Evolutionary conservation across 1,140 invertebrate genomes (phyloP), one percentile per base, ranked within the genome.

Genomic region (Anoplolepis gracilipes): DNA sequence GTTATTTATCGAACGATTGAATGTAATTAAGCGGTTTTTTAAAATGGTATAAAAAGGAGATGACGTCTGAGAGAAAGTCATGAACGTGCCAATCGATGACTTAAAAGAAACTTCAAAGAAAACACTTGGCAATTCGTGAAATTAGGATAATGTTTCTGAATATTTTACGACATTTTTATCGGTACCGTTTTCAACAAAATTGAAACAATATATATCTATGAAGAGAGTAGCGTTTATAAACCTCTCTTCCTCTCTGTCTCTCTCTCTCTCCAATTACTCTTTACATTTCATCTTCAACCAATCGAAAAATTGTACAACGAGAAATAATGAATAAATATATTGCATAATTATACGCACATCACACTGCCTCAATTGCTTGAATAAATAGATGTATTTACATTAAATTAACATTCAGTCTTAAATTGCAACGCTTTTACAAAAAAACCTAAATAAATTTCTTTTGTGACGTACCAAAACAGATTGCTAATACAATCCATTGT

Each of bases 81-180:
- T 72, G 19, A 77, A 28, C 33, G 65, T 67, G 53, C 61, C 46
- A 55, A 70, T 78, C 28, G 42, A 13, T 22, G 59, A 1, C 4
- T 30, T 69, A n/a, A 62, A 30, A 61, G 73, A 65, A 89, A 19
- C 30, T 25, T 88, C 53, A 88, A 89, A 88, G 59, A 16, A 73
- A 81, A 61, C 33, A 72, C 53, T 72, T 64, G 69, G 70, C 77
- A 42, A 86, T 42, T 30, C 72, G 19, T 42, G 77, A 70, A 84
- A 88, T 86, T 86, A 86, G 59, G 55, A 59, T 84, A 72, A 87
- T 42, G 49, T 89, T 86, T 61, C 76, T 67, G 22, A 64, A 59
- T 61, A 64, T 88, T 53, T 42, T 77, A 39, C 70, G 46, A 69
- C 25, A 7, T 36, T 77, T 85, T 73, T 57, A 72, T 59, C 30